Conservation (phyloP, 2,888 invertebrate genomes). For the Siphonodentalium dalli region DNA sequence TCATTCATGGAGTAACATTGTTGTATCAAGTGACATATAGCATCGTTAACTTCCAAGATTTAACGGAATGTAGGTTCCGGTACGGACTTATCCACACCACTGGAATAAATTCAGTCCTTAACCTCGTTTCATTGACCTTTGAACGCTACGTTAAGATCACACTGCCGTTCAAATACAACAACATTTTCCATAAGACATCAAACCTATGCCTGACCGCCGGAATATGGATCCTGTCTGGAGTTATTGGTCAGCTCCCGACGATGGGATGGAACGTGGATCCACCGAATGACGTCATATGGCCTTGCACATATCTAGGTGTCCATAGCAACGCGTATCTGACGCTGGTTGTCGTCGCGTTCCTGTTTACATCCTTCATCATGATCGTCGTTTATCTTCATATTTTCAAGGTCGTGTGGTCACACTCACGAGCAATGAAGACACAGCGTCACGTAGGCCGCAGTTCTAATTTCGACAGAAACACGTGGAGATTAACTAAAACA, state of each 20-base stretch:
- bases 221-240: slow-evolving; percentile 31
- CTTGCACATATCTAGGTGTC: slow-evolving; percentile 36
- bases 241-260: slow-evolving; percentile 33
- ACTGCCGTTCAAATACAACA: slow-evolving; percentile 31
- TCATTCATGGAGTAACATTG: slow-evolving; percentile 35
- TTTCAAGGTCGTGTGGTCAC: slow-evolving; percentile 31
- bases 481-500: too few species aligned
- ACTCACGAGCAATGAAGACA: too few species aligned
- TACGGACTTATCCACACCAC: slow-evolving; percentile 33
- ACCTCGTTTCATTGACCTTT: slow-evolving; percentile 33
- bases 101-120: slow-evolving; percentile 33
- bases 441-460: too few species aligned
- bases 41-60: slow-evolving; percentile 42
- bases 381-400: slow-evolving; percentile 32
- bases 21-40: slow-evolving; percentile 40
- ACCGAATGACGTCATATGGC: slow-evolving; percentile 20
- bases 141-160: slow-evolving; percentile 40
- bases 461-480: too few species aligned
- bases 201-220: slow-evolving; percentile 22
- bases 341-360: slow-evolving; percentile 30
- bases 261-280: slow-evolving; percentile 36
- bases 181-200: slow-evolving; percentile 27
- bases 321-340: slow-evolving; percentile 25
- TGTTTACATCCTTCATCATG: slow-evolving; percentile 34
- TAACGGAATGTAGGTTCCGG: slow-evolving; percentile 34